Evolutionary conservation across 2,797 vertebrate genomes (phyloP).

Genomic region (Psittacula echo): DNA sequence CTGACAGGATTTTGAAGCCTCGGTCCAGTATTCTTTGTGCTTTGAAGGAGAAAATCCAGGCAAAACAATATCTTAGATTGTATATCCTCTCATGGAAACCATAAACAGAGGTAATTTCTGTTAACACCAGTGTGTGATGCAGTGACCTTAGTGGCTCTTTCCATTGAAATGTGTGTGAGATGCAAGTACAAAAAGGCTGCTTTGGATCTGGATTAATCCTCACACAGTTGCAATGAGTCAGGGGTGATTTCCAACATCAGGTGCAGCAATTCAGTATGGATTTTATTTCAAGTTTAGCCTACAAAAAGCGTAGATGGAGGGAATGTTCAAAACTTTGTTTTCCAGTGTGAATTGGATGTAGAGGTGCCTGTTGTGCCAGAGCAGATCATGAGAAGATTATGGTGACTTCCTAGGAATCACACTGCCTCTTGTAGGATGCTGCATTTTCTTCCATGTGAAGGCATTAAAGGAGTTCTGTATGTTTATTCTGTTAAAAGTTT

Average conservation of each 20-base stretch:
- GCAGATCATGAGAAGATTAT: neutral
- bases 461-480: neutral
- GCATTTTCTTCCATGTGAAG: neutral
- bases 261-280: neutral
- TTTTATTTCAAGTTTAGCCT: neutral
- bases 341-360: neutral
- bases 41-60: constrained; percentile 12
- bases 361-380: neutral
- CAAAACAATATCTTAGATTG: neutral
- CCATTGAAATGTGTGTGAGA: neutral
- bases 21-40: neutral
- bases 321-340: neutral
- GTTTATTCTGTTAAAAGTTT: neutral
- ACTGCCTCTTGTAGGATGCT: neutral
- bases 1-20: constrained; percentile 16
- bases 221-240: neutral
- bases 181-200: neutral
- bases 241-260: neutral
- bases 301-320: neutral
- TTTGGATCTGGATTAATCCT: neutral
- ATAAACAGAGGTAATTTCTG: neutral
- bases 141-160: neutral
- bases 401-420: neutral
- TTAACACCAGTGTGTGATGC: neutral
- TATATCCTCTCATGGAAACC: neutral